Evolutionary conservation across 2,113 vertebrate genomes (phyloP).

Genomic region (Actenoides hombroni): DNA sequence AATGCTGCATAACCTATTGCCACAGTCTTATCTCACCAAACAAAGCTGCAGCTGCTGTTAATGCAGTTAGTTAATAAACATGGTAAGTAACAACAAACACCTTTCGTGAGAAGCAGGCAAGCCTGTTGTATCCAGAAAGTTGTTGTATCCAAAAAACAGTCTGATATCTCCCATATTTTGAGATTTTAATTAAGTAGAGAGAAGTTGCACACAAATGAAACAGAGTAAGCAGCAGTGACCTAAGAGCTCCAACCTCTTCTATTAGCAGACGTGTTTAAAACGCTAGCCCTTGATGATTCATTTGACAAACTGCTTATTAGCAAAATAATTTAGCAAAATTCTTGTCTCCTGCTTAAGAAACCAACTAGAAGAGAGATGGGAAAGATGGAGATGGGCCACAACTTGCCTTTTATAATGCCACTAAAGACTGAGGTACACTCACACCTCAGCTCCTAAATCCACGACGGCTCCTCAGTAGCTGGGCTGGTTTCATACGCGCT

Average conservation of each 20-base stretch:
- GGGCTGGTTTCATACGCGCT: neutral
- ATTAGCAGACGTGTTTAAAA: neutral
- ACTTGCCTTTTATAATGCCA: neutral
- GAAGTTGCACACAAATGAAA: neutral
- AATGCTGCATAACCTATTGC: neutral
- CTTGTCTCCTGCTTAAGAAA: neutral
- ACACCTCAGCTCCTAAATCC: neutral
- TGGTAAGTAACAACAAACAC: neutral
- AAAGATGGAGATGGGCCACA: neutral
- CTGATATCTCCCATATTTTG: neutral
- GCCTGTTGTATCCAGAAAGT: neutral
- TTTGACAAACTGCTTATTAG: neutral
- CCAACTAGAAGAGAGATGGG: neutral
- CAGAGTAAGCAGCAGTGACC: neutral
- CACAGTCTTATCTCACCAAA: neutral
- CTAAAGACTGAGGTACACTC: neutral
- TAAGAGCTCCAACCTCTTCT: neutral
- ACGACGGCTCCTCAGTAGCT: accelerated
- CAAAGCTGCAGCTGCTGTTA: neutral
- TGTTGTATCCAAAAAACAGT: neutral
- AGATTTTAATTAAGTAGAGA: neutral
- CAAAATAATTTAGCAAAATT: neutral
- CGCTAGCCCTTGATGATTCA: neutral
- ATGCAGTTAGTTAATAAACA: neutral
- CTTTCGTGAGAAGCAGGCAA: slow-evolving; percentile 7